Conservation (phyloP, 2,888 invertebrate species). For the Bombylius discolor region DNA sequence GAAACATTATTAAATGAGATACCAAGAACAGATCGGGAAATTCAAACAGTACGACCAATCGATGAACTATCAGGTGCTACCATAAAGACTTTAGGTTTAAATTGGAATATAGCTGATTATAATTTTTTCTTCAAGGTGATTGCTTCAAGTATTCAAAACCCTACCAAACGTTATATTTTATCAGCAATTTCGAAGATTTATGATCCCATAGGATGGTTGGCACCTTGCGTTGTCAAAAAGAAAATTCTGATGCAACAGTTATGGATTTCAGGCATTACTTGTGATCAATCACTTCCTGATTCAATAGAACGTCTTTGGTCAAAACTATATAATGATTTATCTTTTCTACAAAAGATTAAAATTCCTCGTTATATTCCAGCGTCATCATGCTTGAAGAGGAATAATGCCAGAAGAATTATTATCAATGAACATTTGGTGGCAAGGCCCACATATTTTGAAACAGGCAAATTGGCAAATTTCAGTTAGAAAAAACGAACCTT, state of each 20-base stretch:
- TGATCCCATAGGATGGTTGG: constrained; percentile 6
- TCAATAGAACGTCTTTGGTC: background rate
- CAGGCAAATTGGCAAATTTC: no score
- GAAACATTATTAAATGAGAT: background rate
- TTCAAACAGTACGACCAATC: background rate
- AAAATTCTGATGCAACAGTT: no score
- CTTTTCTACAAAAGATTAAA: background rate
- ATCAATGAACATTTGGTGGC: no score
- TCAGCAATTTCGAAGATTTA: background rate
- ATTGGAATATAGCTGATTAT: background rate
- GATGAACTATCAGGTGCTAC: background rate
- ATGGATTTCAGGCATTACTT: background rate
- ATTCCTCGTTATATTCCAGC: background rate
- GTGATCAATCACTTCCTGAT: background rate
- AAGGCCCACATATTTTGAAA: no score
- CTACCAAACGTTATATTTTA: constrained; percentile 1
- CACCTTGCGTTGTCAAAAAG: no score
- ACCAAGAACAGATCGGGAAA: background rate
- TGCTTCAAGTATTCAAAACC: background rate
- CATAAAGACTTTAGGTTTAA: background rate
- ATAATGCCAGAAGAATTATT: background rate
- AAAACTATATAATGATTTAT: background rate
- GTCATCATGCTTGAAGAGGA: background rate
- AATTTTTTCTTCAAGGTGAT: background rate
- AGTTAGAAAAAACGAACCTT: no score